phyloP scores from a whole-genome alignment of 2,797 vertebrate species.

The Phrynocephalus vlangalii region DNA sequence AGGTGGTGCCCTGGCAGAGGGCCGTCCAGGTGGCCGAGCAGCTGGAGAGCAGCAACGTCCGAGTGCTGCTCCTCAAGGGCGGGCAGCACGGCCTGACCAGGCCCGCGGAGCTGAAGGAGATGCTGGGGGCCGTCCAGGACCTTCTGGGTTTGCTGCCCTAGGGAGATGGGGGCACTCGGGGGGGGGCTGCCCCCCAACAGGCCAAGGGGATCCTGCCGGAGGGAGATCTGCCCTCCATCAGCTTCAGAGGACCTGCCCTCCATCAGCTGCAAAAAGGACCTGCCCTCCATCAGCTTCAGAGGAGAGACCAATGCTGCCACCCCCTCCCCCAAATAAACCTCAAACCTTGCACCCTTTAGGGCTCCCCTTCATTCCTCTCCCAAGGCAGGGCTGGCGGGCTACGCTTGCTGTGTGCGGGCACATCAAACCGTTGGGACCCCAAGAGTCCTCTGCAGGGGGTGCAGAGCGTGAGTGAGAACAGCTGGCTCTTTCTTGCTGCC shows the following conservation, averaged over 20 bases:
- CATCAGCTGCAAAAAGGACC: no score
- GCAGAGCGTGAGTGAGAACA: no score
- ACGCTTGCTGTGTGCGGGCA: no score
- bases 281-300: no score
- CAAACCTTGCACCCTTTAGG: no score
- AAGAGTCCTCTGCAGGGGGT: background rate
- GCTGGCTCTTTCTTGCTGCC: no score
- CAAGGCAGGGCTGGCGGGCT: background rate
- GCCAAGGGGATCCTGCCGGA: background rate
- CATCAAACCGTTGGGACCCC: no score
- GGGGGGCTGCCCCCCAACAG: background rate
- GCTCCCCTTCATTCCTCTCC: no score
- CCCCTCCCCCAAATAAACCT: no score
- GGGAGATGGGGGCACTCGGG: background rate
- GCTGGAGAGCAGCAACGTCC: background rate
- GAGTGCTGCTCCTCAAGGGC: background rate
- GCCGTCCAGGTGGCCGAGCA: background rate
- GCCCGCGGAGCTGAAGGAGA: background rate
- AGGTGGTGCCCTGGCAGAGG: background rate
- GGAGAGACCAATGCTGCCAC: no score
- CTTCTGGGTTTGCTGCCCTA: background rate
- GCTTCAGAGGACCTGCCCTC: no score
- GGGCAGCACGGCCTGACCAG: background rate
- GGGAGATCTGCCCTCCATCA: background rate
- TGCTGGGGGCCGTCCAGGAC: background rate